Conservation (phyloP, 2,797 vertebrate genomes). For the Onychomys leucogaster region DNA sequence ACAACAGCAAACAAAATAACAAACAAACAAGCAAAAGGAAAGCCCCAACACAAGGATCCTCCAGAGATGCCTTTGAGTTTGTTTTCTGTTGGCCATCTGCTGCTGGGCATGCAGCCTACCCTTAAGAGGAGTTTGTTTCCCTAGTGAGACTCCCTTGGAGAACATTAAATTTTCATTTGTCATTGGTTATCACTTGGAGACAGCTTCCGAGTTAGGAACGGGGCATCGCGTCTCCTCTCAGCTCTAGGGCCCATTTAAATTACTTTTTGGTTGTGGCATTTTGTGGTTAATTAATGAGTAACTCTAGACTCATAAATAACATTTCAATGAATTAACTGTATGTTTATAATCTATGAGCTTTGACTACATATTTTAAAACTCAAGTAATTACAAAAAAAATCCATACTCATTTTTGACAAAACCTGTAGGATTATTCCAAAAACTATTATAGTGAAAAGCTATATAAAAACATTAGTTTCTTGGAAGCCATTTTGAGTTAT, state of each 20-base stretch:
- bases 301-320: slow-evolving; percentile 53
- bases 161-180: not conserved
- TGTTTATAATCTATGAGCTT: slow-evolving; percentile 60
- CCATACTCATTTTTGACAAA: slow-evolving; percentile 69
- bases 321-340: slow-evolving; percentile 66
- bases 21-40: not conserved
- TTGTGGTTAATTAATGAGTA: slow-evolving; percentile 64
- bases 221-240: not conserved
- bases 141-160: not conserved
- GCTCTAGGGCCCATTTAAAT: not conserved
- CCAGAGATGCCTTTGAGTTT: not conserved
- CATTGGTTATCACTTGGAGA: not conserved
- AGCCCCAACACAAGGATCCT: too few relatives aligned
- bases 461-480: slow-evolving; percentile 78
- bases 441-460: slow-evolving; percentile 77
- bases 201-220: not conserved
- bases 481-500: slow-evolving; percentile 78
- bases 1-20: not conserved
- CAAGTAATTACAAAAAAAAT: slow-evolving; percentile 61
- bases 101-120: not conserved
- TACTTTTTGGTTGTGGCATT: slow-evolving; percentile 43
- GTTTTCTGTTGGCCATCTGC: not conserved
- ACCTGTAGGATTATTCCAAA: slow-evolving; percentile 57
- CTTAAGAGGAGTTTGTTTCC: not conserved
- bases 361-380: slow-evolving; percentile 63